These are phyloP conservation scores for Tychaedon coryphoeus DNA, from an alignment of 2,113 vertebrate species.

Conservation along the genomic window DNA sequence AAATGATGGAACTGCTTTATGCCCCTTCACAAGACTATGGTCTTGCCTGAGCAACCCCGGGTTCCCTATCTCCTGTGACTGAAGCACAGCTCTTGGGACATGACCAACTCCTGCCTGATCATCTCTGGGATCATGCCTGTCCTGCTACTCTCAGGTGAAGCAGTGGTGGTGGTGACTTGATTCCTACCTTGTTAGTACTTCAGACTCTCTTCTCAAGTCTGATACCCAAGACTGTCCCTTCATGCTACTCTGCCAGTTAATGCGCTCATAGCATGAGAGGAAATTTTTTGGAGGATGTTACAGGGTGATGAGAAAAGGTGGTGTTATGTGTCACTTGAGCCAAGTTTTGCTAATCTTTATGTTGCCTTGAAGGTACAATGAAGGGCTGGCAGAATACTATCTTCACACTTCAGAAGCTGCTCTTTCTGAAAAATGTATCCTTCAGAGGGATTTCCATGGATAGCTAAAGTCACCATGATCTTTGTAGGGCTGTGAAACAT, in stretches of 20 bases:
- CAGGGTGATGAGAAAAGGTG: background rate
- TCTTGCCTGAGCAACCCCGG: background rate
- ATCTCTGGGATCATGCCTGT: background rate
- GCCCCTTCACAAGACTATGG: background rate
- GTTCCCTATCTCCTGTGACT: background rate
- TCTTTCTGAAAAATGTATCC: background rate
- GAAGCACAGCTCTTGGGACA: fast-evolving
- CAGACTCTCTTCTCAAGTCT: background rate
- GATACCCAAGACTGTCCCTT: background rate
- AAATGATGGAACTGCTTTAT: background rate
- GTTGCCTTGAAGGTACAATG: background rate
- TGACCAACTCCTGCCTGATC: background rate
- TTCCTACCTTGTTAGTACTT: background rate
- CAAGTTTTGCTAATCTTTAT: background rate
- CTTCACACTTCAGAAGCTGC: background rate
- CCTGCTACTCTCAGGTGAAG: background rate
- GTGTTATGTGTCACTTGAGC: background rate
- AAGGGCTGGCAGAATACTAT: background rate
- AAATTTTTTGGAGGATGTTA: background rate
- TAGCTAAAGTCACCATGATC: background rate
- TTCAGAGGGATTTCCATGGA: background rate
- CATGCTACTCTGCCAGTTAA: background rate
- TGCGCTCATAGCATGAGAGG: background rate
- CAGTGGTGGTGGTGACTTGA: background rate
- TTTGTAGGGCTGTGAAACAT: background rate